Percentiles rank a stretch among this genome's conserved stretches.
Evolutionary conservation across 1,140 invertebrate genomes (phyloP).

Genomic region (Thrips palmi): DNA sequence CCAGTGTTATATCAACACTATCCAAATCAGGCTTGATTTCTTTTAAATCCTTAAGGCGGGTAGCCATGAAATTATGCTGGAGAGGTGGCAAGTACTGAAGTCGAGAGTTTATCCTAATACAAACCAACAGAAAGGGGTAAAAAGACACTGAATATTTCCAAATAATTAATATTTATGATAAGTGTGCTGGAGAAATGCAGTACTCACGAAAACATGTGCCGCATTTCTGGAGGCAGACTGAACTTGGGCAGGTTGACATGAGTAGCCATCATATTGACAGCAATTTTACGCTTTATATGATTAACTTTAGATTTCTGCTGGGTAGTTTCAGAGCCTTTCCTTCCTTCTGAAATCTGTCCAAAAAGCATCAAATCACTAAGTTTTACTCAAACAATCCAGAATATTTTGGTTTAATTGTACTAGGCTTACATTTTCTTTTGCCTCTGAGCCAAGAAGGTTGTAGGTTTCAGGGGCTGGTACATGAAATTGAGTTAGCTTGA

Average conservation of each 20-base stretch:
- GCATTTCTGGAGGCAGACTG: slow-evolving; percentile 12
- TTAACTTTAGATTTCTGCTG: slow-evolving; percentile 9
- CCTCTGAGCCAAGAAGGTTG: slow-evolving; percentile 14
- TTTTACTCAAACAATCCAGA: not conserved
- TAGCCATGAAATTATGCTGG: slow-evolving; percentile 63
- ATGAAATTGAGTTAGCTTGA: slow-evolving; percentile 12
- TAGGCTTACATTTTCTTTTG: slow-evolving; percentile 1
- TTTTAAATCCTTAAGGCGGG: slow-evolving; percentile 51
- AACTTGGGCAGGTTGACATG: slow-evolving; percentile 10
- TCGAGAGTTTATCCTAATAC: slow-evolving; percentile 7
- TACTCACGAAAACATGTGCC: slow-evolving; percentile 10
- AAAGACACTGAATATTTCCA: not conserved
- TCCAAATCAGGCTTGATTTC: slow-evolving; percentile 34
- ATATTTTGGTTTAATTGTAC: not conserved
- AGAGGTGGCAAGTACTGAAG: slow-evolving; percentile 62
- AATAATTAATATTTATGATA: no score
- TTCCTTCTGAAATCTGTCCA: slow-evolving; percentile 2
- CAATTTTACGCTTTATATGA: slow-evolving; percentile 13
- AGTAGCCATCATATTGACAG: slow-evolving; percentile 13
- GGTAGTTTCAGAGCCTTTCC: slow-evolving; percentile 8
- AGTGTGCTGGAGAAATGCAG: no score
- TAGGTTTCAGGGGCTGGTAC: slow-evolving; percentile 11
- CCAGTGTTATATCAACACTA: slow-evolving; percentile 35
- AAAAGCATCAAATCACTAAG: not conserved
- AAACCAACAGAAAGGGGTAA: slow-evolving; percentile 9